Evolutionary conservation across 1,140 invertebrate species (phyloP).

Genomic region (Belonocnema kinseyi): DNA sequence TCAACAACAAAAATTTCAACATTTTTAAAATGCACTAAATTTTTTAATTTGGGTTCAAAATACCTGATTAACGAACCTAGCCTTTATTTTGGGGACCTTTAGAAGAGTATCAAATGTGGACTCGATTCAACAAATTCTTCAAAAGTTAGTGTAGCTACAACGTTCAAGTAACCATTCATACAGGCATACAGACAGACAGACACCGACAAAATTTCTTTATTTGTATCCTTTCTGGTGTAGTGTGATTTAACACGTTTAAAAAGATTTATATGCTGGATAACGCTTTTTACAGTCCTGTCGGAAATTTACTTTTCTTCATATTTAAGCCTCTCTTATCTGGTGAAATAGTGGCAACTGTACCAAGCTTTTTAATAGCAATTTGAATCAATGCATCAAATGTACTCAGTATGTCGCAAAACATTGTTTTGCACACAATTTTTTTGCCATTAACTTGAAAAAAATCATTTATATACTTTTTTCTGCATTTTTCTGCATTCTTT

Average conservation of each 20-base stretch:
- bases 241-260: conserved; percentile 16
- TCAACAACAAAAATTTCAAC: too few species aligned
- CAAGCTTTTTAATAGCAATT: conserved; percentile 1
- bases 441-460: neutral
- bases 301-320: conserved; percentile 15
- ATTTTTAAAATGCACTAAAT: too few species aligned
- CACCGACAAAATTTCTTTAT: too few species aligned
- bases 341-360: too few species aligned
- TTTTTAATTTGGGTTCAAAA: too few species aligned
- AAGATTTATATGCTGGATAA: neutral
- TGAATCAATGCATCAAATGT: neutral
- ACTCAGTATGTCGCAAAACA: conserved; percentile 19
- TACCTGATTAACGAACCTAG: too few species aligned
- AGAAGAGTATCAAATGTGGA: too few species aligned
- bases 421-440: conserved; percentile 26
- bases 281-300: neutral
- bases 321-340: conserved; percentile 24
- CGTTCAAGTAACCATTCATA: too few species aligned
- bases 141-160: too few species aligned
- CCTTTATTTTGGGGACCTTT: too few species aligned
- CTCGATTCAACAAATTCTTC: too few species aligned
- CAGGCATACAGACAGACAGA: too few species aligned
- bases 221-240: conserved; percentile 13
- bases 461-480: neutral
- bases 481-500: neutral